Conservation (phyloP, 2,888 invertebrate genomes). For the Drosophila mimica region DNA sequence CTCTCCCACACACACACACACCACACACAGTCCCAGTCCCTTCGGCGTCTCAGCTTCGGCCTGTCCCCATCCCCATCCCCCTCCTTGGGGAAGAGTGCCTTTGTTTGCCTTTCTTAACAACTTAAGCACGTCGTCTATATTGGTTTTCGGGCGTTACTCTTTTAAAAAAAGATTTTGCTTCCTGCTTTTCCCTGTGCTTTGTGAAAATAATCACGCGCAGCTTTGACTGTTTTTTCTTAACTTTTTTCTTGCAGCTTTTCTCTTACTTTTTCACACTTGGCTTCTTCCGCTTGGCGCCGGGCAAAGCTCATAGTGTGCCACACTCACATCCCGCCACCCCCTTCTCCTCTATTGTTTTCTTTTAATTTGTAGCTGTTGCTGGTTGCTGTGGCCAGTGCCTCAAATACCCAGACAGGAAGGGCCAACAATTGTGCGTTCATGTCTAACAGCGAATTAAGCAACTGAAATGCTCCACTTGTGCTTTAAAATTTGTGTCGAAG, state of each 20-base stretch:
- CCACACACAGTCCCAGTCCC: slow-evolving; percentile 40
- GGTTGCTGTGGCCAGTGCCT: slow-evolving; percentile 29
- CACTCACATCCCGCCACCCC: not conserved
- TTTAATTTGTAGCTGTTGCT: slow-evolving; percentile 68
- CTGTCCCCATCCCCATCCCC: not conserved
- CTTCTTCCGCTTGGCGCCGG: slow-evolving; percentile 68
- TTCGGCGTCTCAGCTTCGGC: slow-evolving; percentile 13
- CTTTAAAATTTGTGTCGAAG: slow-evolving; percentile 9
- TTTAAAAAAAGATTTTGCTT: slow-evolving; percentile 61
- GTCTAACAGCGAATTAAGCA: slow-evolving; percentile 40
- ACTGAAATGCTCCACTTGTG: slow-evolving; percentile 19
- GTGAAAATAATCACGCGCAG: slow-evolving; percentile 77
- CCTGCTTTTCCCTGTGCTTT: slow-evolving; percentile 70
- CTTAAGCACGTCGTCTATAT: slow-evolving; percentile 79
- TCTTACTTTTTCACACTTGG: slow-evolving; percentile 76
- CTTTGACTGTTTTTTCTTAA: slow-evolving; percentile 54
- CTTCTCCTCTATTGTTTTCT: slow-evolving; percentile 68
- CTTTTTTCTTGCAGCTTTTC: slow-evolving; percentile 54
- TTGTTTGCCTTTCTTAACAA: slow-evolving; percentile 79
- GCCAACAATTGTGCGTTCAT: slow-evolving; percentile 29
- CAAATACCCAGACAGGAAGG: slow-evolving; percentile 24
- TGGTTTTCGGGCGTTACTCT: slow-evolving; percentile 72
- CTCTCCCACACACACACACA: slow-evolving; percentile 30
- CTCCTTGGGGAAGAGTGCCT: slow-evolving; percentile 31
- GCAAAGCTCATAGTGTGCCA: slow-evolving; percentile 28